Evolutionary conservation across 2,888 invertebrate genomes (phyloP).

Genomic region (Acrocyrtus sp.): DNA sequence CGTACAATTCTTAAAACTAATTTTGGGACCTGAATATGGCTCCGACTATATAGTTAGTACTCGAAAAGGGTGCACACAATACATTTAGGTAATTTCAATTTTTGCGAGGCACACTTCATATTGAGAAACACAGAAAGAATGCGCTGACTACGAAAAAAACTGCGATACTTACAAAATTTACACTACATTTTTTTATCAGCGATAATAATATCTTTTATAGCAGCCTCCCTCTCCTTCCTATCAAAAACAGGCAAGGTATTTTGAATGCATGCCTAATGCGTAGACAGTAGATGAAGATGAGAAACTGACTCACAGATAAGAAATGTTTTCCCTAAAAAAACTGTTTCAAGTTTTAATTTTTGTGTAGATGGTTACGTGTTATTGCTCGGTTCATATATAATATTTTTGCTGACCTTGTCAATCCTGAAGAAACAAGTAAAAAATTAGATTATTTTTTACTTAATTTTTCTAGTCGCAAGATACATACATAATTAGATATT

Average conservation of each 20-base stretch:
- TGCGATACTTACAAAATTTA: background rate
- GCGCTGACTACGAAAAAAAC: too few species aligned
- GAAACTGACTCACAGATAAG: background rate
- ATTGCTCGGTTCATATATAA: slow-evolving; percentile 6
- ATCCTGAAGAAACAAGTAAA: background rate
- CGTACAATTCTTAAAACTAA: too few species aligned
- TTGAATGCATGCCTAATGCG: too few species aligned
- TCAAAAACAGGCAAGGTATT: too few species aligned
- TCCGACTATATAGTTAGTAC: background rate
- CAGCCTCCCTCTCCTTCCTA: too few species aligned
- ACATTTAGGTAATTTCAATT: background rate
- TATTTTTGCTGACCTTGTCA: background rate
- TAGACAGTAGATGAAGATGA: background rate
- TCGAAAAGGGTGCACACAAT: background rate
- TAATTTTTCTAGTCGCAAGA: background rate
- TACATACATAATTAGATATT: background rate
- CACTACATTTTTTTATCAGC: too few species aligned
- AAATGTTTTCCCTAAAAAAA: background rate
- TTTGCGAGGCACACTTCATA: background rate
- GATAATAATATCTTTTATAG: background rate
- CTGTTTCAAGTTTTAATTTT: background rate
- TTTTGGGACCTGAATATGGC: too few species aligned
- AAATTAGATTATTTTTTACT: background rate
- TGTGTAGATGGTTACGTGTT: background rate
- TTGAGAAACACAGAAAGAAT: background rate